A percentile compares a stretch with the other conserved stretches of the same genome.
These are phyloP conservation scores for Crossoptilon crossoptilon DNA, from an alignment of 2,797 vertebrate genomes.

Conservation along the genomic window DNA sequence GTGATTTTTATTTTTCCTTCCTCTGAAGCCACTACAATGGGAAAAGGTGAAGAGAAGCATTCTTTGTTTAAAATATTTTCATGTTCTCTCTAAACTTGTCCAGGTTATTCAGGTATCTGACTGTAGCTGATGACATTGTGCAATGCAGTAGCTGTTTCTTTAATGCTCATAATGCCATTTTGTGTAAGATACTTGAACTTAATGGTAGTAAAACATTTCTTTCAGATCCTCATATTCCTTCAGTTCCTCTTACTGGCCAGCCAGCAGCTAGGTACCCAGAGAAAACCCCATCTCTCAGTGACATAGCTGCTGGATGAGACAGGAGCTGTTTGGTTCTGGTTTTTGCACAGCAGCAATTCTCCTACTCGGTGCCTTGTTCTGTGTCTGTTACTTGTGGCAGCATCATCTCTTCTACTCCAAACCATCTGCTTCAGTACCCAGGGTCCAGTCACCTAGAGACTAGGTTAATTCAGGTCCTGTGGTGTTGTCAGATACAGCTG, in stretches of 20 bases:
- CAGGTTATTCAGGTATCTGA: not conserved
- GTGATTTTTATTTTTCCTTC: not conserved
- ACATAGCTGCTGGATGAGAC: not conserved
- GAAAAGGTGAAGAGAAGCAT: not conserved
- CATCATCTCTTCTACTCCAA: not conserved
- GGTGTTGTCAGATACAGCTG: not conserved
- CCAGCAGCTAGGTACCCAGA: not conserved
- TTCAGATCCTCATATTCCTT: not conserved
- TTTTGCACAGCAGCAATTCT: not conserved
- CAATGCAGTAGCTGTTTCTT: not conserved
- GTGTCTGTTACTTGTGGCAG: not conserved
- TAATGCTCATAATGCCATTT: not conserved
- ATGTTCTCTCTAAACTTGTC: not conserved
- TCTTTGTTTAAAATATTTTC: not conserved
- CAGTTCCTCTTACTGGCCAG: not conserved
- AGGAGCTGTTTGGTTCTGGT: not conserved
- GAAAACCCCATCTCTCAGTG: not conserved
- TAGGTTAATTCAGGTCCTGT: not conserved
- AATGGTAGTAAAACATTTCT: not conserved
- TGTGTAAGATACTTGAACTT: not conserved
- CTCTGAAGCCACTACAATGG: not conserved
- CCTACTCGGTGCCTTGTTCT: not conserved
- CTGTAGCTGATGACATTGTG: not conserved
- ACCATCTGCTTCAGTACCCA: not conserved
- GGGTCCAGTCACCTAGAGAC: not conserved